phyloP scores from a whole-genome alignment of 2,888 invertebrate genomes.

The Meteorus colon region DNA sequence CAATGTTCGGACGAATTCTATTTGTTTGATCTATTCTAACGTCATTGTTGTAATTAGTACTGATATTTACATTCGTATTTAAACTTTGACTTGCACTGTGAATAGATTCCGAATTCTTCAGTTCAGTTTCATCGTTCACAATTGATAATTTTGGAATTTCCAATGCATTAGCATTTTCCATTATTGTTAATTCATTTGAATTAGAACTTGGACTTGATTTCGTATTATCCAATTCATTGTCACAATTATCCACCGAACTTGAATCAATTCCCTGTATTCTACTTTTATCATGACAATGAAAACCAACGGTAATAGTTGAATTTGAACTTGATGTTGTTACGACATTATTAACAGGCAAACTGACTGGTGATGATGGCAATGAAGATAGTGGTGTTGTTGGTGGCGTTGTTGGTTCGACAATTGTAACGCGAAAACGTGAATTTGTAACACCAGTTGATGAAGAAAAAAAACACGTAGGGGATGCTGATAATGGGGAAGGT shows the following conservation, averaged over 20 bases:
- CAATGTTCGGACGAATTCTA: too few relatives aligned
- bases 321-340: conserved; percentile 57
- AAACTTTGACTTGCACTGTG: background rate
- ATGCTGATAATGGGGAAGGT: conserved; percentile 69
- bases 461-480: conserved; percentile 76
- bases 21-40: too few relatives aligned
- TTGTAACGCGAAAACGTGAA: conserved; percentile 70
- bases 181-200: background rate
- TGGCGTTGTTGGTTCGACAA: conserved; percentile 59
- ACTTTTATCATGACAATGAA: conserved; percentile 39
- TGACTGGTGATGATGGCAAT: conserved; percentile 48
- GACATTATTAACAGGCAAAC: conserved; percentile 37
- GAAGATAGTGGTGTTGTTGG: background rate
- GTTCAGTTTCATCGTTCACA: too few relatives aligned
- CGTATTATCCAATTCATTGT: background rate
- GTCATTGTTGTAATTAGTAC: background rate
- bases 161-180: too few relatives aligned
- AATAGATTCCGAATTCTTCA: too few relatives aligned
- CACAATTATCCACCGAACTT: too few relatives aligned
- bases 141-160: too few relatives aligned
- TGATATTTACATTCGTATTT: conserved; percentile 39
- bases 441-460: conserved; percentile 63
- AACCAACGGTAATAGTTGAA: conserved; percentile 56
- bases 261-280: too few relatives aligned
- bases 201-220: background rate